Base-by-base conservation (phyloP, 2,113 vertebrate genomes). In the Lophura nycthemera region DNA sequence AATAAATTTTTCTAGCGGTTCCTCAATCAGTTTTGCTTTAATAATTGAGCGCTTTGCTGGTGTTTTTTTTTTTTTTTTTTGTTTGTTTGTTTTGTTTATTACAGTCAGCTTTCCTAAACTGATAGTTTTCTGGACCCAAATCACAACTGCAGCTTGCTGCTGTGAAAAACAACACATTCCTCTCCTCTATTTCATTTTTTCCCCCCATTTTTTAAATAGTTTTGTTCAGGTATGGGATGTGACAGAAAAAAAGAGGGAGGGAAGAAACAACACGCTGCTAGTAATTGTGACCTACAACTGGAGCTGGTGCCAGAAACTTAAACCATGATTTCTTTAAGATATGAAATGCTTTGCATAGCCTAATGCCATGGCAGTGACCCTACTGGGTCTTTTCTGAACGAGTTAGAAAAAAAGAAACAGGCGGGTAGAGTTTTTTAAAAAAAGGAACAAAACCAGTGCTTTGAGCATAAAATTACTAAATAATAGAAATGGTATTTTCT, bases 401-500 rank as follows among this genome's bases (percentile, higher is more conserved):
- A 73, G 63, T 34, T 6, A 38, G 72, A 92, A 89, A 74, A 83
- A 88, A 91, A 42, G 30, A 24, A 74, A 43, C 1, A 14, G 3
- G 7, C 1, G 8, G 18, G 11, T 7, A 30, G 8, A 32, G 2
- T 40, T 59, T 38, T 38, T 38, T 38, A 21, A 50, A 86, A 15
- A 77, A 93, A 8, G 54, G 52, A 47, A 91, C 30, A 72, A 80
- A 83, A 19, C 18, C 79, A 63, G 36, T 38, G 10, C 29, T 92
- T 93, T 95, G 93, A 88, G 69, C 73, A 85, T 95, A 89, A 93
- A 95, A 95, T 96, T 95, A 73, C 89, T 97, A 76, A 96, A 97
- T 97, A 97, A 93, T 86, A 97, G 90, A 96, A 94, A 95, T 69
- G 57, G 30, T 90, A 93, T 97, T 97, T 98, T 97, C 88, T 95